Evolutionary conservation across 2,113 vertebrate species (phyloP).

Genomic region (Festucalex cinctus): DNA sequence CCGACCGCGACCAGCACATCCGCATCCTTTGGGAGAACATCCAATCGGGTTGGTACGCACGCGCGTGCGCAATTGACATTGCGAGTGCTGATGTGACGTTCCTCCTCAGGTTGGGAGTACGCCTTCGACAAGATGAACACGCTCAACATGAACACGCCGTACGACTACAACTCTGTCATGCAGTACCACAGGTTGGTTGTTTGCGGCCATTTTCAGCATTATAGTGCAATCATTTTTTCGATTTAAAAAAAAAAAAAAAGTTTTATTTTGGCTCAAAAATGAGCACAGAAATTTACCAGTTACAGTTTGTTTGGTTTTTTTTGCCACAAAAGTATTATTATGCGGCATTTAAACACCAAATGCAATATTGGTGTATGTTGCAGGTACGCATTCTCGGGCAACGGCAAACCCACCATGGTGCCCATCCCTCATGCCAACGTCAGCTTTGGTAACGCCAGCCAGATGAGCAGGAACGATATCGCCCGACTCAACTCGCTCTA

Average conservation of each 20-base stretch:
- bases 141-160: slow-evolving; percentile 41
- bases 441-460: background rate
- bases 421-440: slow-evolving; percentile 10
- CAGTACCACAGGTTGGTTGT: slow-evolving; percentile 40
- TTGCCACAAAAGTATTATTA: no score
- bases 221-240: background rate
- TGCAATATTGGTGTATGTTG: no score
- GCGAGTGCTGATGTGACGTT: background rate
- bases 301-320: no score
- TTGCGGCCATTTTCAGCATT: background rate
- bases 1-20: slow-evolving; percentile 68
- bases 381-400: slow-evolving; percentile 11
- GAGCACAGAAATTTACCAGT: no score
- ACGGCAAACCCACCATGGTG: slow-evolving; percentile 7
- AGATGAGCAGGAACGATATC: slow-evolving; percentile 11
- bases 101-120: slow-evolving; percentile 24
- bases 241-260: background rate
- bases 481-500: slow-evolving; percentile 1
- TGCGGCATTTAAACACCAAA: no score
- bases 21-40: slow-evolving; percentile 64
- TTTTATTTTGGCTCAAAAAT: no score
- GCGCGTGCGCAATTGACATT: background rate
- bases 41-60: slow-evolving; percentile 27
- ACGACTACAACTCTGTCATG: slow-evolving; percentile 55
- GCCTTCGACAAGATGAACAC: slow-evolving; percentile 45